Evolutionary conservation across 2,888 invertebrate species (phyloP), one percentile per base, ranked within the genome.

Genomic region (Proisotoma minuta): DNA sequence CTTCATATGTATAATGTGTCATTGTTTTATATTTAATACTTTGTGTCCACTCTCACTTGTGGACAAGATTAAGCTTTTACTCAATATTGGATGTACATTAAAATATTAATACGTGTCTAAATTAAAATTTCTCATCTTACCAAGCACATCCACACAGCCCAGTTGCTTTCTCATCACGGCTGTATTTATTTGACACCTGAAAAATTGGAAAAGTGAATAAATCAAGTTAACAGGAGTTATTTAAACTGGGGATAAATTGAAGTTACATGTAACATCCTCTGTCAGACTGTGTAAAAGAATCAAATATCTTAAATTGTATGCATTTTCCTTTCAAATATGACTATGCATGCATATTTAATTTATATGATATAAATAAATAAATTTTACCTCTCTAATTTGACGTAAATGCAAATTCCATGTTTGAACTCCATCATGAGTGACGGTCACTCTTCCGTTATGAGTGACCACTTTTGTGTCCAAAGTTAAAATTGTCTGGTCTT

Each of bases 401-500:
- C 88, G 83, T 76, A 92, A 89, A 78, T 89, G 86, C 63, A 92
- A 81, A 78, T 88, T 88, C 92, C 91, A 92, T 67, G 89, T 91
- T 75, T 86, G 83, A 65, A 85, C 83, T 59, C 88, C 86, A 78
- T 92, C 91, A 77, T 90, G 85, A 75, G 87, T 86, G 48, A 91
- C 88, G 74, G 86, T 84, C 76, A 92, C 88, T 52, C 92, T 82
- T 1, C 87, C 85, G 75, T 91, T 91, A 76, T 92, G 89, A 27
- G 88, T 88, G 8, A 92, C 90, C 4, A 91, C 87, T 70, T 88
- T 84, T 67, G 87, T 89, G 78, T 91, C 89, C 75, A 93, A 82
- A 51, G 90, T 89, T 59, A 92, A 81, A 40, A 92, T 87, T n/a
- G 91, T 92, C 78, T 92, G 91, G 79, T 92, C 91, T 77, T 91